Conservation (phyloP, 2,888 invertebrate species). For the Pachliopta kotzebuea region DNA sequence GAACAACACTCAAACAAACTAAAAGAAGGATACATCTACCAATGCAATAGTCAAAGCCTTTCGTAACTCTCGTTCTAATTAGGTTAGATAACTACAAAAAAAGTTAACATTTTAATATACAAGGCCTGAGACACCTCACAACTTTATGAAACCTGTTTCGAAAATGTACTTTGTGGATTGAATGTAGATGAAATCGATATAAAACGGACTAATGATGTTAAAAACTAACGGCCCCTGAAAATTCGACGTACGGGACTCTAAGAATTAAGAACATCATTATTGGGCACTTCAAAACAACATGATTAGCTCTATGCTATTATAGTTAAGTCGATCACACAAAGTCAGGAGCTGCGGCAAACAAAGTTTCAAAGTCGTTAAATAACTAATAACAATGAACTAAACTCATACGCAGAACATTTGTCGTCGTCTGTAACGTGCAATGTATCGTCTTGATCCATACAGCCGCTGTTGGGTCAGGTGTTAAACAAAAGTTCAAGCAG, state of each 20-base stretch:
- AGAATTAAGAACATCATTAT: constrained; percentile 1
- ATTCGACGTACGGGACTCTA: constrained; percentile 1
- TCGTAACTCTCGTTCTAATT: constrained; percentile 30
- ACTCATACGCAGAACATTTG: constrained; percentile 18
- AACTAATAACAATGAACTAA: constrained; percentile 27
- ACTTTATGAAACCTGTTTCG: constrained; percentile 59
- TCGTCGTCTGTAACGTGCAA: constrained; percentile 1
- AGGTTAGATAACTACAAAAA: constrained; percentile 35
- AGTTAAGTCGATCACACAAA: constrained; percentile 9
- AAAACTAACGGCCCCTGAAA: constrained; percentile 12
- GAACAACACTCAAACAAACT: constrained; percentile 32
- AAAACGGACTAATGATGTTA: constrained; percentile 16
- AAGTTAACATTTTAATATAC: constrained; percentile 43
- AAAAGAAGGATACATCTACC: constrained; percentile 32
- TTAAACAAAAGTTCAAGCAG: constrained; percentile 73
- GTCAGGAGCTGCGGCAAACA: constrained; percentile 17
- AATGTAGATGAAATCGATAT: constrained; percentile 13
- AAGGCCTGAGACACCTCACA: constrained; percentile 66
- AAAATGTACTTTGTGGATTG: constrained; percentile 28
- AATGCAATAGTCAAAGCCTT: constrained; percentile 37
- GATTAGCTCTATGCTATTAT: constrained; percentile 12
- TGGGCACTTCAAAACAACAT: constrained; percentile 10
- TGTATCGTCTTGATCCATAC: constrained; percentile 10
- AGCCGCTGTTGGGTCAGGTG: constrained; percentile 52
- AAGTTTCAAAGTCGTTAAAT: constrained; percentile 18